Percentiles rank a stretch among this genome's conserved stretches.
Conservation (phyloP, 2,888 invertebrate genomes). For the Rotaria socialis region DNA sequence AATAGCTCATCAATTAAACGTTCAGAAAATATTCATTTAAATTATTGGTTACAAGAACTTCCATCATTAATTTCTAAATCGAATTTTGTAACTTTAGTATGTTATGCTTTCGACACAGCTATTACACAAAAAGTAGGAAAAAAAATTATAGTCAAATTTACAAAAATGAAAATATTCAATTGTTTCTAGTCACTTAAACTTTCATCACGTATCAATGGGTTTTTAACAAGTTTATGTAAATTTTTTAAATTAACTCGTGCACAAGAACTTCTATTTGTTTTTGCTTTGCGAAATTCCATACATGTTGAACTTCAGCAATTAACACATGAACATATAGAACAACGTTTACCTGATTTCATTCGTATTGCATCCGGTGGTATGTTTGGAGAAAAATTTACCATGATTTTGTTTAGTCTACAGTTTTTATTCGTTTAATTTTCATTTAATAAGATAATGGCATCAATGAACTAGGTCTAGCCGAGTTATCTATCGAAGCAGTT, state of each 20-base stretch:
- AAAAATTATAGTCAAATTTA: slow-evolving; percentile 65
- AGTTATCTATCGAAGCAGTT: neutral
- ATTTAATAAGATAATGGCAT: slow-evolving; percentile 1
- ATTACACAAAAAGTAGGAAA: slow-evolving; percentile 65
- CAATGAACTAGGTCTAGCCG: neutral
- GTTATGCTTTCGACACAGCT: slow-evolving; percentile 73
- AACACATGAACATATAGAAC: slow-evolving; percentile 74
- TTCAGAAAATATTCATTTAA: slow-evolving; percentile 63
- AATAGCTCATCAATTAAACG: slow-evolving; percentile 5
- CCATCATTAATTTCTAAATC: slow-evolving; percentile 76
- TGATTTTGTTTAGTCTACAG: too few relatives aligned
- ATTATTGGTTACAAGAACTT: slow-evolving; percentile 75
- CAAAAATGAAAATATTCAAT: neutral
- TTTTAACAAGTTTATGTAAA: slow-evolving; percentile 78
- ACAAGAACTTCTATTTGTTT: slow-evolving; percentile 83
- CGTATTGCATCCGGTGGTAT: slow-evolving; percentile 57
- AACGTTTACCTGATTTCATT: slow-evolving; percentile 76
- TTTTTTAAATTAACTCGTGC: slow-evolving; percentile 78
- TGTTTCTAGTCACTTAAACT: neutral
- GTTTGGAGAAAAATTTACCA: neutral
- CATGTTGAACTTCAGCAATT: slow-evolving; percentile 71
- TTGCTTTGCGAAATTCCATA: slow-evolving; percentile 77
- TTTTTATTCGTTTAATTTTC: neutral
- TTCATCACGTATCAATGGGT: slow-evolving; percentile 53
- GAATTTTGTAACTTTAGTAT: slow-evolving; percentile 78